Percentiles rank a stretch among this genome's conserved stretches.
Evolutionary conservation across 2,113 vertebrate genomes (phyloP).

Genomic region (Edolisoma coerulescens): DNA sequence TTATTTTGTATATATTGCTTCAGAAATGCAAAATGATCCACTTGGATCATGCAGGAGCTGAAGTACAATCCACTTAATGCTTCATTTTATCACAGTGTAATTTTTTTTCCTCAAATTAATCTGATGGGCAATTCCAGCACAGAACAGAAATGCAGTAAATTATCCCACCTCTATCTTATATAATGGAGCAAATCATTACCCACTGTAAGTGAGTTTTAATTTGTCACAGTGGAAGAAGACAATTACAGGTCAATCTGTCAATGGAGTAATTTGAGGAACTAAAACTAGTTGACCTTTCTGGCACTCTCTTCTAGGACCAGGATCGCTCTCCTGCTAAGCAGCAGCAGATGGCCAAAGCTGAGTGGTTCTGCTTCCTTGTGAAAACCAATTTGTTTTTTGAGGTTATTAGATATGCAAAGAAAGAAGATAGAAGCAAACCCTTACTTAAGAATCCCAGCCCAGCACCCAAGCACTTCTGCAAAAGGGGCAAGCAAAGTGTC

Average conservation of each 20-base stretch:
- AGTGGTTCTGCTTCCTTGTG: background rate
- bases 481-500: background rate
- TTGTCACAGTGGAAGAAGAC: background rate
- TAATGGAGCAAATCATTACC: slow-evolving; percentile 14
- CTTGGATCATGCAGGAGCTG: background rate
- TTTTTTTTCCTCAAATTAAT: background rate
- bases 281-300: slow-evolving; percentile 22
- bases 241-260: slow-evolving; percentile 40
- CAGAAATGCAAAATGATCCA: background rate
- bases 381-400: background rate
- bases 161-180: background rate
- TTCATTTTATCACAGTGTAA: background rate
- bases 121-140: background rate
- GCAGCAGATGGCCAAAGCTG: slow-evolving; percentile 32
- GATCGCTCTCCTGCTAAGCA: background rate
- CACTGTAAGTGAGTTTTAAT: slow-evolving; percentile 26
- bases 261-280: background rate
- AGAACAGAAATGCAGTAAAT: background rate
- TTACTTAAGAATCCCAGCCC: background rate
- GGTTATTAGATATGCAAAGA: background rate
- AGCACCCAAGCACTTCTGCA: background rate
- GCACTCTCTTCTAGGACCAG: background rate
- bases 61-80: background rate
- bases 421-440: background rate
- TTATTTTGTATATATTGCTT: background rate